Evolutionary conservation across 2,113 vertebrate genomes (phyloP), one percentile per base, ranked within the genome.

Genomic region (Arizona elegans): DNA sequence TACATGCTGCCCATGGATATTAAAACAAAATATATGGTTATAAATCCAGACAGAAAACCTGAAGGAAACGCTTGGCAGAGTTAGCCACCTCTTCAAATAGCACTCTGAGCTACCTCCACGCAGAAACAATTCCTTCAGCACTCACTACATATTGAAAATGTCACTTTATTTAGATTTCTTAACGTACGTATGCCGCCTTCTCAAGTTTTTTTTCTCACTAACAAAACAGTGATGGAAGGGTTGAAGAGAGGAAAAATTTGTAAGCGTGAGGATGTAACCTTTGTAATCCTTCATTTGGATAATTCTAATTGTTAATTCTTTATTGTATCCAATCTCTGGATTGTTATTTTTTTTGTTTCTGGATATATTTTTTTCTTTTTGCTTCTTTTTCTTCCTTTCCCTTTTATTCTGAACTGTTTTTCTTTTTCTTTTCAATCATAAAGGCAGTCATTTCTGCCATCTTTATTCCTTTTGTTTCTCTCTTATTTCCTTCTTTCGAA

Each of bases 11-110:
- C 15, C 50, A n/a, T 0, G 1, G 87, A 94, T 86, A 94, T 12
- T 0, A 29, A 87, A 91, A 91, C 90, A 75, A 23, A 0, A 62
- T 0, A 3, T 23, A 21, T 85, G 88, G 0, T 21, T 38, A 13
- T 3, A 21, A 52, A 53, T 1, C 8, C 6, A 26, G 91, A 86
- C 89, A 86, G 91, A 8, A 86, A 43, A 93, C 38, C 0, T 38
- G 54, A 33, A 75, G 15, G 8, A n/a, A 75, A 75, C 0, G 9
- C 0, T 0, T 0, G 1, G 5, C n/a, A 15, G 43, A 91, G 52
- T 23, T 5, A 0, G 3, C 33, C 70, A 38, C 21, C 3, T 4
- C 13, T 50, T 91, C 65, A 58, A 53, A 87, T 2, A 3, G 9
- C 1, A 0, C 4, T 54, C 81, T 21, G 33, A 54, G 89, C 13